Percentiles rank a stretch among this genome's conserved stretches.
Evolutionary conservation across 2,113 vertebrate species (phyloP).

Genomic region (Gnathonemus echidnorhynchus): DNA sequence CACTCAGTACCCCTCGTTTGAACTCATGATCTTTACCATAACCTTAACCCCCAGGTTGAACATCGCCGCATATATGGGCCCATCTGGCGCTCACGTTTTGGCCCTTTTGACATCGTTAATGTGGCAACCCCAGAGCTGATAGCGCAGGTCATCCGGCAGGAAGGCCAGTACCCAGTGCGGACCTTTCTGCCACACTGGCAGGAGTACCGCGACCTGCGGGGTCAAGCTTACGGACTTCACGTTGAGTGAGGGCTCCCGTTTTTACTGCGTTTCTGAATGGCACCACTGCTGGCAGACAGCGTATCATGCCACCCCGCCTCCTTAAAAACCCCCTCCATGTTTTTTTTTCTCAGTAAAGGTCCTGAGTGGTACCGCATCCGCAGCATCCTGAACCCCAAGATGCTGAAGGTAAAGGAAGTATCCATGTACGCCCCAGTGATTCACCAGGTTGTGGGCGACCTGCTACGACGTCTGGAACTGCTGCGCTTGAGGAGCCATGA

Average conservation of each 20-base stretch:
- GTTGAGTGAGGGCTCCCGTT: slow-evolving; percentile 51
- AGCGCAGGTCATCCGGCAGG: slow-evolving; percentile 59
- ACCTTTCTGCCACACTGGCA: slow-evolving; percentile 60
- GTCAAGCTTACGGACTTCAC: slow-evolving; percentile 65
- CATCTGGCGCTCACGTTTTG: slow-evolving; percentile 63
- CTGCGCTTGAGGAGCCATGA: slow-evolving; percentile 50
- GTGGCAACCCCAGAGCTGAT: slow-evolving; percentile 60
- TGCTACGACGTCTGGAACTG: slow-evolving; percentile 51
- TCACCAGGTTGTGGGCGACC: slow-evolving; percentile 56
- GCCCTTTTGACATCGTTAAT: slow-evolving; percentile 55
- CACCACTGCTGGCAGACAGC: background rate
- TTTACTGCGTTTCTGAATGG: background rate
- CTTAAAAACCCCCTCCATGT: background rate
- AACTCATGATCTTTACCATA: background rate
- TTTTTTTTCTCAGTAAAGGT: slow-evolving; percentile 43
- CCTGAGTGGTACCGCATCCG: slow-evolving; percentile 58
- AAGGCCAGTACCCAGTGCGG: slow-evolving; percentile 59
- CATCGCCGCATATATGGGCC: slow-evolving; percentile 58
- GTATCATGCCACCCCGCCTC: background rate
- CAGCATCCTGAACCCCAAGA: slow-evolving; percentile 56
- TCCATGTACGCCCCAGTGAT: slow-evolving; percentile 43
- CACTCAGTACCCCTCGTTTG: background rate
- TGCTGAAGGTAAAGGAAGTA: slow-evolving; percentile 57
- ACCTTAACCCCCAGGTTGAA: slow-evolving; percentile 37
- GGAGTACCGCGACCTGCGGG: slow-evolving; percentile 62